These are phyloP conservation scores for Thyatira batis DNA, from an alignment of 2,888 invertebrate genomes.

Conservation along the genomic window DNA sequence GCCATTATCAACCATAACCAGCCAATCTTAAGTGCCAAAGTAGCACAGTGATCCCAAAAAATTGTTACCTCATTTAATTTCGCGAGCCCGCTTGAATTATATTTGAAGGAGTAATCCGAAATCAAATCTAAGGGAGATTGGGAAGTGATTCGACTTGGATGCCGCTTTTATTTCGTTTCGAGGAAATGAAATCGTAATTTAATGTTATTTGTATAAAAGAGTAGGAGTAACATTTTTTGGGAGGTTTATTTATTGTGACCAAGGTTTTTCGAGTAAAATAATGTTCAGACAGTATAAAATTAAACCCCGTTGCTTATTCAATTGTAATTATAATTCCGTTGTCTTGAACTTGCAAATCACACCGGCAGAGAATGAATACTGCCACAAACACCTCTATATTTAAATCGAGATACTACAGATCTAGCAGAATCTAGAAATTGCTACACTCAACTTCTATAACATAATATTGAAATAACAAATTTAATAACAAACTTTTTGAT, in stretches of 20 bases:
- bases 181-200: not conserved
- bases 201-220: not conserved
- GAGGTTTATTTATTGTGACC: not conserved
- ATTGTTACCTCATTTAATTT: conserved; percentile 25
- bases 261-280: too few species aligned
- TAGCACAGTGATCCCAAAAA: not conserved
- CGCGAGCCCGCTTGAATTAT: conserved; percentile 14
- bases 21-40: not conserved
- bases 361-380: too few species aligned
- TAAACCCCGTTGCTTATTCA: too few species aligned
- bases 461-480: too few species aligned
- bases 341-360: too few species aligned
- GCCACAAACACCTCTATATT: too few species aligned
- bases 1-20: not conserved
- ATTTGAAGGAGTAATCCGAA: conserved; percentile 27
- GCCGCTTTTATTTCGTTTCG: conserved; percentile 14
- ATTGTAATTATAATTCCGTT: too few species aligned
- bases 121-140: conserved; percentile 27
- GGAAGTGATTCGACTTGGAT: conserved; percentile 13
- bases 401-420: too few species aligned
- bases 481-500: too few species aligned
- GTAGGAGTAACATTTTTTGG: not conserved
- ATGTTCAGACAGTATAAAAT: too few species aligned
- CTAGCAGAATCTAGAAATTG: too few species aligned
- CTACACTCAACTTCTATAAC: too few species aligned